Evolutionary conservation across 2,797 vertebrate genomes (phyloP).

Genomic region (Eutrigla gurnardus): DNA sequence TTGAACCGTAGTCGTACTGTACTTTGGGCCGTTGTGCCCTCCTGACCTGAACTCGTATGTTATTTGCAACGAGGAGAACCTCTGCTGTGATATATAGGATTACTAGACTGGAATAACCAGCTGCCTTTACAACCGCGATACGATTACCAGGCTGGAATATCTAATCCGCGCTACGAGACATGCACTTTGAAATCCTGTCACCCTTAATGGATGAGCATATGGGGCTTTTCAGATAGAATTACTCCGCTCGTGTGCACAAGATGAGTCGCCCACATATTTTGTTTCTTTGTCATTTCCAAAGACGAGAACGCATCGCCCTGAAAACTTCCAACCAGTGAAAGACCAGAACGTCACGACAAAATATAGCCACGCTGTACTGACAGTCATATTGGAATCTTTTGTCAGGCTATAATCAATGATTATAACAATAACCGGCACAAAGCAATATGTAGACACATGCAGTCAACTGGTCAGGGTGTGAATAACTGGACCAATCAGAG

Average conservation of each 20-base stretch:
- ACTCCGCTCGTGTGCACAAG: slow-evolving; percentile 62
- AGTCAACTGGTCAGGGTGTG: not conserved
- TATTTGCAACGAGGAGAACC: slow-evolving; percentile 55
- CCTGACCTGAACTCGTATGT: slow-evolving; percentile 52
- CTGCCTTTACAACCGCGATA: slow-evolving; percentile 68
- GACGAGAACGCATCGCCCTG: not conserved
- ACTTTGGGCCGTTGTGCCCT: slow-evolving; percentile 36
- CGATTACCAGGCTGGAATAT: slow-evolving; percentile 74
- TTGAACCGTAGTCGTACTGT: slow-evolving; percentile 3
- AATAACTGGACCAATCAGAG: not conserved
- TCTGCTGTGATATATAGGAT: slow-evolving; percentile 70
- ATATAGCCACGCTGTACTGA: not conserved
- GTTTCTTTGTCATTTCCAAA: slow-evolving; percentile 44
- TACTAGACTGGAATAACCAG: slow-evolving; percentile 73
- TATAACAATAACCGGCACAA: not conserved
- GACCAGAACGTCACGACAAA: not conserved
- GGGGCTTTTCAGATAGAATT: slow-evolving; percentile 68
- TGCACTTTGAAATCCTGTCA: slow-evolving; percentile 76
- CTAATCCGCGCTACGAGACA: slow-evolving; percentile 66
- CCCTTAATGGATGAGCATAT: slow-evolving; percentile 63
- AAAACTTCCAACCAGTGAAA: not conserved
- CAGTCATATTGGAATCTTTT: not conserved
- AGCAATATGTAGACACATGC: not conserved
- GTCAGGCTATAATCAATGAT: not conserved
- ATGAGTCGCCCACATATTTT: slow-evolving; percentile 37